Conservation (phyloP, 2,113 vertebrate genomes). For the Psittacus erithacus region DNA sequence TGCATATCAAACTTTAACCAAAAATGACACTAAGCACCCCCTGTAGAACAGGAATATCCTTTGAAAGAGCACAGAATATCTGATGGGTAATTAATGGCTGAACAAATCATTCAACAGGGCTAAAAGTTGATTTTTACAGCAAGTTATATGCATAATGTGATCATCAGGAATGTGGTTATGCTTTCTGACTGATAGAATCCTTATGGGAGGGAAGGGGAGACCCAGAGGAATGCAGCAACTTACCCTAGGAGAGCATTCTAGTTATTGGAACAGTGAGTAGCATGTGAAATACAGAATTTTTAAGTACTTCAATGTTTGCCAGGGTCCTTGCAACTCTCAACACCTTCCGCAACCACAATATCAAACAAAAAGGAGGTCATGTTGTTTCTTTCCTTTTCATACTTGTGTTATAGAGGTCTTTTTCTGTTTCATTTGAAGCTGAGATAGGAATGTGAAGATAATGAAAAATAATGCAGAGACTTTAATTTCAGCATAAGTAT, state of each 20-base stretch:
- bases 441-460: background rate
- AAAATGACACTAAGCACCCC: background rate
- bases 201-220: background rate
- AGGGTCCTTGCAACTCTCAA: background rate
- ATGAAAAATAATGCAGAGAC: background rate
- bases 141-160: background rate
- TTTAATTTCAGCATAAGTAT: background rate
- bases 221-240: background rate
- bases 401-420: background rate
- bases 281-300: background rate
- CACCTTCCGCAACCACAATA: background rate
- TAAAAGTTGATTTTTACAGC: background rate
- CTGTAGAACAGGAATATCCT: background rate
- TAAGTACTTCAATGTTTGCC: background rate
- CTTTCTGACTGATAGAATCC: background rate
- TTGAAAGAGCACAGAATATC: background rate
- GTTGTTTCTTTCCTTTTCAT: background rate
- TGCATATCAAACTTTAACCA: background rate
- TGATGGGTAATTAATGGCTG: background rate
- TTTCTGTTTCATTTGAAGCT: background rate
- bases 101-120: background rate
- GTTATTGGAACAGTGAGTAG: background rate
- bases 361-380: background rate
- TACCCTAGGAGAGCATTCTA: background rate
- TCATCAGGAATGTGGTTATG: background rate